phyloP scores from a whole-genome alignment of 2,797 vertebrate species.

The Amniataba percoides region DNA sequence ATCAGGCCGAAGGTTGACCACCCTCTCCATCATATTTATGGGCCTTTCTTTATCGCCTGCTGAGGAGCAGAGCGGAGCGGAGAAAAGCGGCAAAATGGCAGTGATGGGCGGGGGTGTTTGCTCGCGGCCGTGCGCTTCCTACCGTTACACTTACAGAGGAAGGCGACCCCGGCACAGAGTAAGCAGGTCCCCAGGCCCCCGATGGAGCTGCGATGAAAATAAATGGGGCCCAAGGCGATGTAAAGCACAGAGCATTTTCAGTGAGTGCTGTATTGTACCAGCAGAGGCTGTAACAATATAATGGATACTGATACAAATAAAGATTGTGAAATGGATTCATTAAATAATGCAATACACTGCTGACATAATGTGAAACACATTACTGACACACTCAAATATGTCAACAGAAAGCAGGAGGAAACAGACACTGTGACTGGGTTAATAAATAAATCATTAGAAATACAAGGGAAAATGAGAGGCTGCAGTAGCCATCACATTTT shows the following conservation, averaged over 20 bases:
- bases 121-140: conserved; percentile 11
- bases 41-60: conserved; percentile 66
- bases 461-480: not conserved
- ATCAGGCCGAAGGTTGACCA: conserved; percentile 69
- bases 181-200: conserved; percentile 19
- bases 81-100: conserved; percentile 17
- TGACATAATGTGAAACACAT: not conserved
- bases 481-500: not conserved
- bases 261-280: conserved; percentile 11
- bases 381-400: not conserved
- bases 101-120: conserved; percentile 20
- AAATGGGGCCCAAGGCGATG: conserved; percentile 18
- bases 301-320: not conserved
- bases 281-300: not conserved
- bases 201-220: conserved; percentile 41
- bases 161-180: conserved; percentile 23
- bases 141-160: conserved; percentile 34
- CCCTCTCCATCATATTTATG: conserved; percentile 81
- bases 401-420: not conserved
- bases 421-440: not conserved
- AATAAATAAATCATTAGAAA: not conserved
- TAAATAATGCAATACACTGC: not conserved
- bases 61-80: conserved; percentile 52
- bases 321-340: not conserved
- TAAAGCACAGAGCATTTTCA: conserved; percentile 7